Evolutionary conservation across 1,140 invertebrate genomes (phyloP), one percentile per base, ranked within the genome.

Genomic region (Amyelois transitella): DNA sequence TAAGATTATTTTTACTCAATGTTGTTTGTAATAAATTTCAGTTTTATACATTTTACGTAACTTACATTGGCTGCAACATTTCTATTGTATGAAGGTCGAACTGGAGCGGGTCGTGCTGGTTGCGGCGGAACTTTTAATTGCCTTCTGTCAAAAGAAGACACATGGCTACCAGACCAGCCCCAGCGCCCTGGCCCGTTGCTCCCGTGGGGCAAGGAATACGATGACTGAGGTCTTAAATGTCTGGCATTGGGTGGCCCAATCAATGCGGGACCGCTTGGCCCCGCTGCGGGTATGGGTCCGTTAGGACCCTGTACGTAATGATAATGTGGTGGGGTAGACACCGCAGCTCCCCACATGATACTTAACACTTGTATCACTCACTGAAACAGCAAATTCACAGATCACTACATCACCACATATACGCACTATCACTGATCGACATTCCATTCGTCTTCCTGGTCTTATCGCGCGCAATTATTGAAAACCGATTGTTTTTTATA

Each of bases 341-440:
- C 84, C 50, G 81, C 81, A n/a, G 86, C 81, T 59, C 85, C 80
- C 88, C 88, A 89, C 88, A 89, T 89, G 55, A 47, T 70, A 66
- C 28, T 45, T 55, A 64, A 61, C 61, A 73, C 67, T 63, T 68
- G 59, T 55, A 62, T 64, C 71, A 78, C 68, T 60, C 69, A 69
- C 67, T 63, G 45, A 28, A 75, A 81, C 82, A 60, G 64, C 66
- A 74, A 53, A 60, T 63, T 58, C 68, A 77, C 69, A 55, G 55
- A 68, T 81, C 78, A 87, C 81, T 66, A 78, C 75, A 85, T 81
- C 69, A 75, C 77, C 78, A 55, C 56, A 61, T 76, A 64, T 64
- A 54, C 62, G 55, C 79, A 85, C 79, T 82, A 69, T 70, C 69
- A 62, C 57, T 48, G 53, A 61, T 67, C 53, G 53, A 54, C 59